Percentiles rank a stretch among this genome's conserved stretches.
Evolutionary conservation across 2,113 vertebrate genomes (phyloP).

Genomic region (Pontoporia blainvillei): DNA sequence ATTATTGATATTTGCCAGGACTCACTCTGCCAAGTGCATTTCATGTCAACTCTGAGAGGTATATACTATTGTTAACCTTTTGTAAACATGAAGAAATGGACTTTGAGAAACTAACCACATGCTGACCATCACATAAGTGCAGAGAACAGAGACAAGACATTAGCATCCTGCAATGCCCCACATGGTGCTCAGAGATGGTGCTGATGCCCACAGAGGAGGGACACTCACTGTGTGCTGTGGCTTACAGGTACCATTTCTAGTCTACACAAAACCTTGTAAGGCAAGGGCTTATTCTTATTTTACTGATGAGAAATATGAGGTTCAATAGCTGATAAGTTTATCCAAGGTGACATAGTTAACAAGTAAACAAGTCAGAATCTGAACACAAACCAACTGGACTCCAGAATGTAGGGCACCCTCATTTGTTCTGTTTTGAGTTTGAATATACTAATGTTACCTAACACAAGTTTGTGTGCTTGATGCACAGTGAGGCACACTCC

Average conservation of each 20-base stretch:
- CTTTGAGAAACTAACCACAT: not conserved
- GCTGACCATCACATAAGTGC: not conserved
- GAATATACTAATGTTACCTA: not conserved
- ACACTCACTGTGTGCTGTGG: not conserved
- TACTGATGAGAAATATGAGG: not conserved
- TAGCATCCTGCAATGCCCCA: fast-evolving
- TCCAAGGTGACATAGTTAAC: not conserved
- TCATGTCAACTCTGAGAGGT: not conserved
- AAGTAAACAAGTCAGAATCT: not conserved
- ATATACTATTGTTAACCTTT: not conserved
- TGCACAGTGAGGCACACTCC: not conserved
- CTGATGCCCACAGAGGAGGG: not conserved
- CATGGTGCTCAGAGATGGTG: not conserved
- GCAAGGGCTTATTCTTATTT: not conserved
- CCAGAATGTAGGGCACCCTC: not conserved
- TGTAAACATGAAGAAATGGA: not conserved
- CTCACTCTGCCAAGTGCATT: not conserved
- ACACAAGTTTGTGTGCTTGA: not conserved
- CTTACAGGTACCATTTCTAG: not conserved
- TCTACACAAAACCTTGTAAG: not conserved
- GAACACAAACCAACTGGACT: not conserved
- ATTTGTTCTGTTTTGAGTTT: not conserved
- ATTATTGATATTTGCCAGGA: not conserved
- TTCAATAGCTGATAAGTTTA: not conserved
- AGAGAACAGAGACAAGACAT: not conserved